Base-by-base conservation (phyloP, 2,113 vertebrate genomes). In the Galemys pyrenaicus region DNA sequence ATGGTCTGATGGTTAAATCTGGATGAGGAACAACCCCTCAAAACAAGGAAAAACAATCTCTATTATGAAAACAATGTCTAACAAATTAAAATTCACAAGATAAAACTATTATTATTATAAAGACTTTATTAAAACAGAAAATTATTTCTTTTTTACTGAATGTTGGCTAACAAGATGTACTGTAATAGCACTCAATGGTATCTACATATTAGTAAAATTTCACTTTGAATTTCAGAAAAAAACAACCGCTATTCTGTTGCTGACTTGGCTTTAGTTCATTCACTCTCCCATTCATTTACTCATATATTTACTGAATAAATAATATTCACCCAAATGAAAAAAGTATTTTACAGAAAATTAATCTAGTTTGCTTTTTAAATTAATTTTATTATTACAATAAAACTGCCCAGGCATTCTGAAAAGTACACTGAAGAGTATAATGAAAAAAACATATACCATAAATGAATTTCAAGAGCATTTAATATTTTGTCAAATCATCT, bases 401-500 rank as follows among this genome's bases (percentile, higher is more conserved):
- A 93, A 67, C 2, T 83, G 41, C 64, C 65, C 44, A 82, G 39
- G 28, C 12, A 87, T 87, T 82, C 17, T 62, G 15, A 95, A 74
- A 78, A 64, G 2, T 28, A 68, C n/a, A 67, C 15, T 49, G 28
- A 78, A 44, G 12, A 80, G 16, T 15, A 4, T 62, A 26, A n/a
- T 90, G 39, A 49, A 79, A 70, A n/a, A 90, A 67, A 37, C 8
- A 84, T 39, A 41, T 84, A 70, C 24, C 12, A 6, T 54, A 54
- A 68, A 37, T 68, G 19, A 75, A 85, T 51, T 84, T 93, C 10
- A 85, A 9, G 8, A 60, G 20, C 17, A 80, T 30, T 71, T 71
- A 67, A 62, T 79, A 87, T 74, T 83, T 87, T 94, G 17, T 51
- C 32, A 75, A 64, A 86, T 84, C 81, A 74, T 92, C n/a, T 54